A percentile compares a stretch with the other conserved stretches of the same genome.
Evolutionary conservation across 2,888 invertebrate species (phyloP).

Genomic region (Leptura quadrifasciata): DNA sequence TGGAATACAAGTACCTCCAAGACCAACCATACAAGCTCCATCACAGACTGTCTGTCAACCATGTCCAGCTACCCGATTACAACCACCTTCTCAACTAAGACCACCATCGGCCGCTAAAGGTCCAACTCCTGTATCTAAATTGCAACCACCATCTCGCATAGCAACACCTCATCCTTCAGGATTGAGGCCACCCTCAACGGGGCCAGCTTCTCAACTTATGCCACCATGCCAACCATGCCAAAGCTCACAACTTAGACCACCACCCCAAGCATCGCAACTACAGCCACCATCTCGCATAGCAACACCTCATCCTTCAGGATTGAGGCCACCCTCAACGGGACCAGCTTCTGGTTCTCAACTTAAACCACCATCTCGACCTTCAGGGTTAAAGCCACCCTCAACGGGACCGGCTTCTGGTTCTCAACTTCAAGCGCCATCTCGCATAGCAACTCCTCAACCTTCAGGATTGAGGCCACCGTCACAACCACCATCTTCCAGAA

Average conservation of each 20-base stretch:
- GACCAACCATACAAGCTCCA: background rate
- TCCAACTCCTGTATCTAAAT: background rate
- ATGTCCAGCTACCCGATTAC: background rate
- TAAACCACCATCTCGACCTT: background rate
- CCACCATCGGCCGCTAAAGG: background rate
- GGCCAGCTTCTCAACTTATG: background rate
- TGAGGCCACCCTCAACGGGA: background rate
- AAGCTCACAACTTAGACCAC: no score
- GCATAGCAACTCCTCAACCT: background rate
- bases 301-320: no score
- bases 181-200: background rate
- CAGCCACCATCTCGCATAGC: background rate
- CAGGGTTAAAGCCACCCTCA: conserved; percentile 17
- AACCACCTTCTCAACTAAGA: background rate
- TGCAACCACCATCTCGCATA: background rate
- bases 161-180: no score
- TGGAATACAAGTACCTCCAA: conserved; percentile 16
- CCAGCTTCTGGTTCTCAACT: background rate
- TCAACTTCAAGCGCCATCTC: background rate
- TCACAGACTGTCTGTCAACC: no score
- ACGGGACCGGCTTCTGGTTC: background rate
- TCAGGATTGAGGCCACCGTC: conserved; percentile 19
- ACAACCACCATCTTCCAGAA: background rate
- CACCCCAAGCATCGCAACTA: background rate
- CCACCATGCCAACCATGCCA: background rate